Base-by-base conservation (phyloP, 2,888 invertebrate species). In the Ochropleura plecta region DNA sequence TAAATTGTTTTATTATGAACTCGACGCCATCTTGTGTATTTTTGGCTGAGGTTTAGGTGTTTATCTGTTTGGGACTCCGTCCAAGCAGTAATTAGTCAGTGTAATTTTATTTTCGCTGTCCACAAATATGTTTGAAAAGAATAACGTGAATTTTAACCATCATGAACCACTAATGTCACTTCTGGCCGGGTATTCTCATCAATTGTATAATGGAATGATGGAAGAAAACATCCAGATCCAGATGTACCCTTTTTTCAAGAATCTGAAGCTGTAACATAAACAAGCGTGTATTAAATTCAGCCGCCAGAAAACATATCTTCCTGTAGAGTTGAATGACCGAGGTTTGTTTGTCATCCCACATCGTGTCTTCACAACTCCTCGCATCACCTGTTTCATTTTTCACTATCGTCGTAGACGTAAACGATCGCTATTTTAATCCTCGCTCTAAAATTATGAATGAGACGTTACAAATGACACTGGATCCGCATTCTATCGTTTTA, bases 1-100 rank as follows among this genome's bases (percentile, higher is more conserved):
- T 96, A 96, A 96, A 96, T 96, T 95, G 96, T 96, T 96, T 96
- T 96, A 96, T 96, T 96, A 96, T 96, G 96, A 95, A 96, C 95
- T 92, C 94, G 96, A 94, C 96, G 96, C 96, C 96, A 95, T 96
- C 94, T 95, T 94, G 94, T 95, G 94, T 96, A 96, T 96, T 96
- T 96, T 96, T 95, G 95, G 96, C 95, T 93, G 95, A 91, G 93
- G 95, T 94, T 95, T 95, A 94, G 96, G 95, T 95, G 95, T 96
- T 96, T 95, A 96, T 96, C 96, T 95, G 93, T 91, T 94, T 96
- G 96, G 96, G 96, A 95, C 93, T 93, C 92, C 91, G 95, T 95
- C 96, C 96, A 96, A 96, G 92, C 91, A 92, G 94, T 95, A 96
- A 96, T 96, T 96, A 96, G 95, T 93, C 91, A 92, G 93, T 92